phyloP scores from a whole-genome alignment of 2,797 vertebrate genomes.

The Oophaga sylvatica region DNA sequence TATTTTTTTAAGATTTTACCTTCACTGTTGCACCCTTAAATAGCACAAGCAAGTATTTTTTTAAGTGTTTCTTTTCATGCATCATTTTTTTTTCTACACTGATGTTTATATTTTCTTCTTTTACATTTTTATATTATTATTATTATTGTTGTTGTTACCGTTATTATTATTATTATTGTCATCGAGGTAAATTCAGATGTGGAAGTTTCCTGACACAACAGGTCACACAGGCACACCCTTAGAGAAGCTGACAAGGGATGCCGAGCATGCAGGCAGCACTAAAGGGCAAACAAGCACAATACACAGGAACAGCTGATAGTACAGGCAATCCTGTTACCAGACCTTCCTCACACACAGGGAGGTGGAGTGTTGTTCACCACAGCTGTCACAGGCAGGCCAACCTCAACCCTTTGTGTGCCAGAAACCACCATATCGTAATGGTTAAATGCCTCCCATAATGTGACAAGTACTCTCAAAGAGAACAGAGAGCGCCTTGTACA shows the following conservation, averaged over 20 bases:
- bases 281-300: conserved; percentile 19
- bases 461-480: neutral
- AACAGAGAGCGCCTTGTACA: neutral
- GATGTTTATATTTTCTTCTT: neutral
- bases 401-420: conserved; percentile 32
- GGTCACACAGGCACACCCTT: conserved; percentile 25
- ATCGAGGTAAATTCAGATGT: neutral
- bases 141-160: neutral
- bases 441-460: neutral
- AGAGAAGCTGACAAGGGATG: conserved; percentile 22
- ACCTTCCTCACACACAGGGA: conserved; percentile 38
- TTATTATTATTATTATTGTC: neutral
- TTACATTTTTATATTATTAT: neutral
- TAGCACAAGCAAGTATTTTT: no score
- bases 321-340: conserved; percentile 40
- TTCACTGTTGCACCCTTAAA: no score
- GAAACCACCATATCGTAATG: neutral
- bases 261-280: conserved; percentile 33
- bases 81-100: no score
- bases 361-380: neutral
- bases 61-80: no score
- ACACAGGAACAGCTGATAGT: conserved; percentile 48
- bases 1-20: neutral
- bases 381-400: conserved; percentile 10
- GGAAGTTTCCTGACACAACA: neutral